Evolutionary conservation across 2,113 vertebrate genomes (phyloP).

Genomic region (Gasterosteus nipponicus): DNA sequence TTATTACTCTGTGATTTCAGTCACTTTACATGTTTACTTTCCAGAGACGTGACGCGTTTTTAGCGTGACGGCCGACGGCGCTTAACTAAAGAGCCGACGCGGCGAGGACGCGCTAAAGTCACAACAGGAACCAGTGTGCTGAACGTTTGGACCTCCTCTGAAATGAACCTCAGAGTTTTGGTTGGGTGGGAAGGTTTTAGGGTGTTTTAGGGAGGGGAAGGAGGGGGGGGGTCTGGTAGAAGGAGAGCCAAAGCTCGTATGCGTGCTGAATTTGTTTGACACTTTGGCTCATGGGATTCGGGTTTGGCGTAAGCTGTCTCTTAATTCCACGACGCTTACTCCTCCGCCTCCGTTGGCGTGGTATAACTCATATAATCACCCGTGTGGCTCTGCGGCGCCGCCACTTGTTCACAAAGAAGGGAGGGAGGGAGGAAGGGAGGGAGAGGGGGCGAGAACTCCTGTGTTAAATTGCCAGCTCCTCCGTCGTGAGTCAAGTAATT

Average conservation of each 20-base stretch:
- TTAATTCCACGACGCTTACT: slow-evolving; percentile 1
- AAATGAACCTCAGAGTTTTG: slow-evolving; percentile 40
- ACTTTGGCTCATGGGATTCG: slow-evolving; percentile 17
- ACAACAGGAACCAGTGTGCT: slow-evolving; percentile 30
- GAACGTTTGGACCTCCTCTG: slow-evolving; percentile 37
- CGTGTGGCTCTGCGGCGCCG: slow-evolving; percentile 1
- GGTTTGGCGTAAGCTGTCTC: background rate
- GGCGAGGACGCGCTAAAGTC: slow-evolving; percentile 47
- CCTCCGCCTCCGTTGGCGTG: background rate
- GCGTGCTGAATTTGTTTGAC: slow-evolving; percentile 25
- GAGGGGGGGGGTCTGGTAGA: slow-evolving; percentile 31
- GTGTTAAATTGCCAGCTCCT: background rate
- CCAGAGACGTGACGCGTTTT: background rate
- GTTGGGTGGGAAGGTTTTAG: slow-evolving; percentile 52
- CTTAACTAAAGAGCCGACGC: slow-evolving; percentile 53
- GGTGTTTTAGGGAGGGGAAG: slow-evolving; percentile 5
- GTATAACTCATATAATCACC: background rate
- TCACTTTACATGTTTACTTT: background rate
- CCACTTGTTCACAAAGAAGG: background rate
- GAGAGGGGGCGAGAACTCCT: background rate
- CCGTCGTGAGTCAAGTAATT: background rate
- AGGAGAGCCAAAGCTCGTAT: slow-evolving; percentile 41
- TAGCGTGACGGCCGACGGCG: slow-evolving; percentile 35
- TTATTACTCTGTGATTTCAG: background rate
- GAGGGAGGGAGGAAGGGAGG: no score